Percentiles rank a stretch among this genome's conserved stretches.
Conservation (phyloP, 2,113 vertebrate genomes). For the Mixornis gularis region DNA sequence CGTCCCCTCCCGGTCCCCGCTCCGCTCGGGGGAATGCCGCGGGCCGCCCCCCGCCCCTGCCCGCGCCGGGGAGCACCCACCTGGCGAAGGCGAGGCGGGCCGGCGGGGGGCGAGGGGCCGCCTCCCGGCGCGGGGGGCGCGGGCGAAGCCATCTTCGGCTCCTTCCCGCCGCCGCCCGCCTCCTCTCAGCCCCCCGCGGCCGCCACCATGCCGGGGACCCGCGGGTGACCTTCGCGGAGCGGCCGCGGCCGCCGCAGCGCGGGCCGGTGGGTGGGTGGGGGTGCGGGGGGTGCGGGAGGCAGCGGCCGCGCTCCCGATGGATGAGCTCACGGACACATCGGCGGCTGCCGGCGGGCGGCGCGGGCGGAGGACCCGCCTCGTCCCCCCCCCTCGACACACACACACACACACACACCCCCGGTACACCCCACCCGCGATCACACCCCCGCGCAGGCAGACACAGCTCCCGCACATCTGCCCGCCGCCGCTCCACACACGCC, state of each 20-base stretch:
- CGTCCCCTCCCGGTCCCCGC: background rate
- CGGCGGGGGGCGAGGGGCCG: too few relatives aligned
- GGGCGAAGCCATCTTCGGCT: too few relatives aligned
- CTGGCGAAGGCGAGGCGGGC: too few relatives aligned
- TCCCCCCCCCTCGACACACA: background rate
- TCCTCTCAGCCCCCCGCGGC: background rate
- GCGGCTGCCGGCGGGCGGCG: conserved; percentile 7
- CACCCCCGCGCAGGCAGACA: background rate
- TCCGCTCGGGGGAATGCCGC: background rate
- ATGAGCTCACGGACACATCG: conserved; percentile 69
- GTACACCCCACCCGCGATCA: background rate
- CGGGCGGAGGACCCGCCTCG: conserved; percentile 8
- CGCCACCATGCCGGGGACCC: background rate
- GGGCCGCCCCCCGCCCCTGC: background rate
- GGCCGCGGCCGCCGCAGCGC: too few relatives aligned
- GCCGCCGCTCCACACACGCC: background rate
- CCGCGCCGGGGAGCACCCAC: background rate
- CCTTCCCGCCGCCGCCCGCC: background rate
- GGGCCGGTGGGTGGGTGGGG: background rate
- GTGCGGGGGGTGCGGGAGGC: background rate
- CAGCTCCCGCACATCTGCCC: background rate
- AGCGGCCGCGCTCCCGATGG: conserved; percentile 32
- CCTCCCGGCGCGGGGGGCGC: too few relatives aligned
- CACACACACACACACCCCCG: background rate
- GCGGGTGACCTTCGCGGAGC: background rate